Base-by-base conservation (phyloP, 2,888 invertebrate species). In the Serripes groenlandicus region DNA sequence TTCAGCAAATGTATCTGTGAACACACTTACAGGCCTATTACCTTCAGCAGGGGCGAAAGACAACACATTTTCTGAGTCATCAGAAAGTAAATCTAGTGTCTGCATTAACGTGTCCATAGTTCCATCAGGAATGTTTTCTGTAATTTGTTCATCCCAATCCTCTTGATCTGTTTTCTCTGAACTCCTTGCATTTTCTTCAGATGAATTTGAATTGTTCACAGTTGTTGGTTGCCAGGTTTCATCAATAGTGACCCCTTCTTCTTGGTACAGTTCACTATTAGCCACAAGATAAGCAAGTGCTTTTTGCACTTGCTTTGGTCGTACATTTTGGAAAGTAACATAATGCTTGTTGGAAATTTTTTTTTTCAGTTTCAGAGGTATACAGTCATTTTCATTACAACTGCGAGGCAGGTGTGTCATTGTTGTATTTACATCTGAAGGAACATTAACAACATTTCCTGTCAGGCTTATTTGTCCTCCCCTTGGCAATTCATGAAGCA, bases 401-500 rank as follows among this genome's bases (percentile, higher is more conserved):
- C 66, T 62, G 28, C 85, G 23, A 52, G 60, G 73, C 3, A 73
- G 23, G 11, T 21, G 9, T 37, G 35, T 60, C 4, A 60, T 37
- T 32, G 32, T 78, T 52, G 81, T 77, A 49, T 81, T 79, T 15
- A 86, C 70, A 74, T 88, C 85, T 60, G 78, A 73, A 26, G 88
- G 88, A n/a, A 85, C 83, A 83, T 86, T 84, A 4, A 88, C 54
- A 58, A 73, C 73, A 60, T 86, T 86, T 74, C 88, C 86, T 76
- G 72, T 75, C 3, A 83, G 52, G 34, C 78, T 78, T 15, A 79
- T 60, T 62, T 87, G 85, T 3, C 78, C 52, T 56, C 83, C 83
- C 76, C 79, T 64, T 30, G 28, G 64, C 32, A 30, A 30, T 32
- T 64, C 64, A 11, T 32, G 5, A 11, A 64, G 76, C 52, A 83